Conservation (phyloP, 2,797 vertebrate genomes). For the Pempheris klunzingeri region DNA sequence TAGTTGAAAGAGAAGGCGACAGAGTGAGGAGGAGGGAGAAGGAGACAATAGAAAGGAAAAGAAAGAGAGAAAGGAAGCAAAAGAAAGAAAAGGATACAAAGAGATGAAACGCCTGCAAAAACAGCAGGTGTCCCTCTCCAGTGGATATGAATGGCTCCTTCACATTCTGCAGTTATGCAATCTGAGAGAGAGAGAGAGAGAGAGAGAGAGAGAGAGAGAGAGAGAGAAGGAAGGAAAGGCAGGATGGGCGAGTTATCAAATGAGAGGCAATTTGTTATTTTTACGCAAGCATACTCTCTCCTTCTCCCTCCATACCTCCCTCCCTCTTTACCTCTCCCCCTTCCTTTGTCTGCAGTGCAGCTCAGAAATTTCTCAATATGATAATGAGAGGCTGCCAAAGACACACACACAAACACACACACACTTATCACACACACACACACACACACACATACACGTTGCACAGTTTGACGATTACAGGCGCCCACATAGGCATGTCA, state of each 20-base stretch:
- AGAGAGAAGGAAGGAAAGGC: slow-evolving; percentile 40
- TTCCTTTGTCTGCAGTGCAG: slow-evolving; percentile 78
- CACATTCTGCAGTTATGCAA: slow-evolving; percentile 75
- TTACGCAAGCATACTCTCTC: slow-evolving; percentile 68
- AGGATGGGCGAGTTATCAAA: slow-evolving; percentile 76
- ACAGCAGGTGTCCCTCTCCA: slow-evolving; percentile 72
- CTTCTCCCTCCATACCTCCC: slow-evolving; percentile 32
- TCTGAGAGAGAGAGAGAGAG: slow-evolving; percentile 21
- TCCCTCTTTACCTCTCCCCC: slow-evolving; percentile 36
- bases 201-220: slow-evolving; percentile 28
- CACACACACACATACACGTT: slow-evolving; percentile 15
- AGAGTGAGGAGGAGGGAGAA: slow-evolving; percentile 16
- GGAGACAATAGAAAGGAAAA: slow-evolving; percentile 14
- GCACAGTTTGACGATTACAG: slow-evolving; percentile 12
- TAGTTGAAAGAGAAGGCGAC: slow-evolving; percentile 28
- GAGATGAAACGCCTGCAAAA: slow-evolving; percentile 66
- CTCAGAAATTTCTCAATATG: slow-evolving; percentile 77
- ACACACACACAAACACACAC: slow-evolving; percentile 35
- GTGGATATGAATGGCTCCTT: slow-evolving; percentile 71
- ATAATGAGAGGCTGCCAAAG: slow-evolving; percentile 78
- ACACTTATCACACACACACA: slow-evolving; percentile 40
- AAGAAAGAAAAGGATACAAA: slow-evolving; percentile 47
- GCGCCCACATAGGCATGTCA: slow-evolving; percentile 3
- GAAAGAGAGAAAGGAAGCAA: slow-evolving; percentile 23
- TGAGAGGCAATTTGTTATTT: slow-evolving; percentile 84